Conservation (phyloP, 2,888 invertebrate genomes). For the Andrena dorsata region DNA sequence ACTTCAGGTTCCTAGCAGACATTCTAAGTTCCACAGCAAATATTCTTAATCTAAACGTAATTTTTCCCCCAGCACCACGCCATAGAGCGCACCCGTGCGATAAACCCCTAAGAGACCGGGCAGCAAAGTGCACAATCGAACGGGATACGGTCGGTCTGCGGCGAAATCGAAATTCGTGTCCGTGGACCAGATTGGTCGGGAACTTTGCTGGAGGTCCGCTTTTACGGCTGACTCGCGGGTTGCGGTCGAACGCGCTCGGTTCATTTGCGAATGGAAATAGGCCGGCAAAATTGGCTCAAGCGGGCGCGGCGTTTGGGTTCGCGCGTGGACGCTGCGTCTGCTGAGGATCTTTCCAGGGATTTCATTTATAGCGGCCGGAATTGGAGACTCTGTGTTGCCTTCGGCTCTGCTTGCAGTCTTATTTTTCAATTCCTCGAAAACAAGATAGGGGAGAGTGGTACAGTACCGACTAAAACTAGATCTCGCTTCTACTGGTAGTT, state of each 20-base stretch:
- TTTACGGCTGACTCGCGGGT: slow-evolving; percentile 38
- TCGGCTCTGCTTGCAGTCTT: background rate
- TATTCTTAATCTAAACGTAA: no score
- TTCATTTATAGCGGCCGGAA: background rate
- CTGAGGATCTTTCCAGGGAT: slow-evolving; percentile 1
- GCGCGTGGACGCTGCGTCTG: no score
- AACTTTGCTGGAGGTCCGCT: slow-evolving; percentile 49
- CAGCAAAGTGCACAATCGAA: slow-evolving; percentile 56
- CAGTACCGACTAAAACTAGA: no score
- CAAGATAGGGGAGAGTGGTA: no score
- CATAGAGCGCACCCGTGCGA: no score
- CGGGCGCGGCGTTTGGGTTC: background rate
- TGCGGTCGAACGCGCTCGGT: slow-evolving; percentile 51
- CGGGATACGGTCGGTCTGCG: slow-evolving; percentile 35
- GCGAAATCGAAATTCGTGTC: slow-evolving; percentile 54
- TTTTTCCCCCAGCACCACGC: no score
- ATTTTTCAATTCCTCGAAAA: no score
- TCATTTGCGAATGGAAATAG: slow-evolving; percentile 57
- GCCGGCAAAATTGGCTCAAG: slow-evolving; percentile 39
- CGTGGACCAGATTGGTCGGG: slow-evolving; percentile 48
- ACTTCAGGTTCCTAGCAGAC: no score
- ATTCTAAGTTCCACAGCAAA: no score
- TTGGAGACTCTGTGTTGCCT: background rate
- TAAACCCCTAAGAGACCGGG: slow-evolving; percentile 27
- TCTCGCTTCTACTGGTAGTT: no score